Percentiles rank a stretch among this genome's conserved stretches.
phyloP scores from a whole-genome alignment of 2,888 invertebrate species.

The Tetragnatha montana region DNA sequence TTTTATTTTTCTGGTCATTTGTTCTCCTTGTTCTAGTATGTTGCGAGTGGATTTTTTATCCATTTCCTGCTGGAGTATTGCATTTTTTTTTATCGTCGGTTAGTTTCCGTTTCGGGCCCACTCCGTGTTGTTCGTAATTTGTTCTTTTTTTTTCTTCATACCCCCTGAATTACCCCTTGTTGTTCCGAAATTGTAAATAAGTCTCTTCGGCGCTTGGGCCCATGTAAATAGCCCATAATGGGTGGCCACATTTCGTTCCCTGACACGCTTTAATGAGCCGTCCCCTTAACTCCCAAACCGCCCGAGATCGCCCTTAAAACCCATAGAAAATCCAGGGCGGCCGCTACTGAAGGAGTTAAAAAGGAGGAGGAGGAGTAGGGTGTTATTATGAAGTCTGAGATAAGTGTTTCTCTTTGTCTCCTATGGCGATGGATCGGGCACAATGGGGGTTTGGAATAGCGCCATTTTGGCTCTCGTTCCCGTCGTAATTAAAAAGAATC shows the following conservation, averaged over 20 bases:
- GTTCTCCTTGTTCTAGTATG: conserved; percentile 21
- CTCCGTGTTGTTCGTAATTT: conserved; percentile 11
- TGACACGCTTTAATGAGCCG: background rate
- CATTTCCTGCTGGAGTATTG: background rate
- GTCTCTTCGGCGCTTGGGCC: conserved; percentile 30
- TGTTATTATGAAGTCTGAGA: background rate
- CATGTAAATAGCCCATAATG: conserved; percentile 49
- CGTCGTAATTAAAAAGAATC: background rate
- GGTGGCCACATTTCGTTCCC: background rate
- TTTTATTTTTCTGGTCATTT: conserved; percentile 56
- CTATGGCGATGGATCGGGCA: background rate
- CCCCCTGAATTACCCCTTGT: background rate
- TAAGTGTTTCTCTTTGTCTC: background rate
- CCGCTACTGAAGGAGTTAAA: no score
- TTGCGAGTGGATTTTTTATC: background rate
- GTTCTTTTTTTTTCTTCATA: background rate
- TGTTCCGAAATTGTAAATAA: conserved; percentile 56
- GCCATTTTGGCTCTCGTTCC: background rate
- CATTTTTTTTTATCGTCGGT: conserved; percentile 28
- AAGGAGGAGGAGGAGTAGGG: background rate
- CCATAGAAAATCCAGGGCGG: no score
- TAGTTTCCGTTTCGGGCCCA: conserved; percentile 21
- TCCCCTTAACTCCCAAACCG: background rate
- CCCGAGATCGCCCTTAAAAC: background rate
- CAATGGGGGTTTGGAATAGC: background rate